phyloP scores from a whole-genome alignment of 2,113 vertebrate species.

The Tretioscincus oriximinensis region DNA sequence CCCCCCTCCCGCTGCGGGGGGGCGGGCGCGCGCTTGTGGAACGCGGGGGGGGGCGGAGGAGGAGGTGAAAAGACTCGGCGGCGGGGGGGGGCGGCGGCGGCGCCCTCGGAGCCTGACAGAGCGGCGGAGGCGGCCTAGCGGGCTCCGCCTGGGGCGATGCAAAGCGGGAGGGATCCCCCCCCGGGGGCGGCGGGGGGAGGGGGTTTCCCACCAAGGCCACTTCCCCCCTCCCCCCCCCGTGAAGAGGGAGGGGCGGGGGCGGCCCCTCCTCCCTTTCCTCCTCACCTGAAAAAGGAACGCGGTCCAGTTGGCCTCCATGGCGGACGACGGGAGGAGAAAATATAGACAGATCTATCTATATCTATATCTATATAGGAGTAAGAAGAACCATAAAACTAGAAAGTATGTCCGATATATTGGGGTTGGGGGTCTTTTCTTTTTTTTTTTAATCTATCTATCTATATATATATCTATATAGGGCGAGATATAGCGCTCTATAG shows the following conservation, averaged over 20 bases:
- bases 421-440: too few species aligned
- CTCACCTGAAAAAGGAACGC: conserved; percentile 89
- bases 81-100: neutral
- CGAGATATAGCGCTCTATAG: too few species aligned
- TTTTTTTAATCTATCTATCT: too few species aligned
- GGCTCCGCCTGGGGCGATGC: conserved; percentile 22
- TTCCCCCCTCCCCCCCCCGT: too few species aligned
- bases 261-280: conserved; percentile 56
- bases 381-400: neutral
- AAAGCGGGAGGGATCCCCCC: neutral
- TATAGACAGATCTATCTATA: too few species aligned
- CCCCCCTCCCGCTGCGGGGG: neutral
- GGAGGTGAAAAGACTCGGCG: neutral
- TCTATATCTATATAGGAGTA: too few species aligned
- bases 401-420: too few species aligned
- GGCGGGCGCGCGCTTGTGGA: conserved; percentile 2
- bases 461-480: too few species aligned
- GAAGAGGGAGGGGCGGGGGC: conserved; percentile 13
- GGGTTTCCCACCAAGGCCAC: too few species aligned
- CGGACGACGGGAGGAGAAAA: conserved; percentile 41
- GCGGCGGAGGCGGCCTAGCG: too few species aligned
- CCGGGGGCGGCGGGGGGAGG: too few species aligned
- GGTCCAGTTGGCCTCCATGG: conserved; percentile 89
- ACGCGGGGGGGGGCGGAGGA: neutral
- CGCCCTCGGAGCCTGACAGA: neutral